These are phyloP conservation scores for Alcedo quadribrachys DNA, from an alignment of 2,797 vertebrate species.

Conservation along the genomic window DNA sequence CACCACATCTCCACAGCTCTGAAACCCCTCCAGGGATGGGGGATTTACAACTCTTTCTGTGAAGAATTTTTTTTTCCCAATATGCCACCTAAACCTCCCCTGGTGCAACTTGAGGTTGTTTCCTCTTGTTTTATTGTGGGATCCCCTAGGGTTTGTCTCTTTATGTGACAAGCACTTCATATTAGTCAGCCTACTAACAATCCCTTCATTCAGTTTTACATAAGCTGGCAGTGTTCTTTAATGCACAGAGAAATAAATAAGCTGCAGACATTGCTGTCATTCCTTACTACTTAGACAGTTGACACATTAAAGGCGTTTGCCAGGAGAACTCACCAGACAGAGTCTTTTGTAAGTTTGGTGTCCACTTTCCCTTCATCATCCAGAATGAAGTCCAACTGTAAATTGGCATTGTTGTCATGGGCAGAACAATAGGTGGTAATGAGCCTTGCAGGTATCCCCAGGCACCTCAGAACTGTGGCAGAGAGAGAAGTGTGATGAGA, in stretches of 20 bases:
- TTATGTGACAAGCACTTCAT: background rate
- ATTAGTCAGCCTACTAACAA: background rate
- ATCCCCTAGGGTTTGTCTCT: background rate
- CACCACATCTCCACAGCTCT: background rate
- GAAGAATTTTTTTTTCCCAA: background rate
- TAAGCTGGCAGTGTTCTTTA: background rate
- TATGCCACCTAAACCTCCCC: background rate
- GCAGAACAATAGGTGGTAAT: slow-evolving; percentile 94
- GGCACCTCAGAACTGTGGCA: slow-evolving; percentile 88
- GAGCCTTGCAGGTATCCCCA: slow-evolving; percentile 91
- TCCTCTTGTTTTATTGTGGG: background rate
- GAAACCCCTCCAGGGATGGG: background rate
- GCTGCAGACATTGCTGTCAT: background rate
- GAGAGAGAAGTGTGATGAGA: background rate
- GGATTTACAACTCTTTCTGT: background rate
- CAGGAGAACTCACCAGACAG: slow-evolving; percentile 85
- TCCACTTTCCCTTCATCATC: slow-evolving; percentile 87
- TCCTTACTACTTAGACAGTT: background rate
- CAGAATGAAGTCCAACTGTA: slow-evolving; percentile 90
- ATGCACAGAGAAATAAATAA: background rate
- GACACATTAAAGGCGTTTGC: background rate
- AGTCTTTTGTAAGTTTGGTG: slow-evolving; percentile 86
- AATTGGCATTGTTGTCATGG: slow-evolving; percentile 93
- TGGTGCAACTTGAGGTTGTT: background rate
- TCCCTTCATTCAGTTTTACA: background rate